phyloP scores from a whole-genome alignment of 2,113 vertebrate genomes.

The Brachionichthys hirsutus region DNA sequence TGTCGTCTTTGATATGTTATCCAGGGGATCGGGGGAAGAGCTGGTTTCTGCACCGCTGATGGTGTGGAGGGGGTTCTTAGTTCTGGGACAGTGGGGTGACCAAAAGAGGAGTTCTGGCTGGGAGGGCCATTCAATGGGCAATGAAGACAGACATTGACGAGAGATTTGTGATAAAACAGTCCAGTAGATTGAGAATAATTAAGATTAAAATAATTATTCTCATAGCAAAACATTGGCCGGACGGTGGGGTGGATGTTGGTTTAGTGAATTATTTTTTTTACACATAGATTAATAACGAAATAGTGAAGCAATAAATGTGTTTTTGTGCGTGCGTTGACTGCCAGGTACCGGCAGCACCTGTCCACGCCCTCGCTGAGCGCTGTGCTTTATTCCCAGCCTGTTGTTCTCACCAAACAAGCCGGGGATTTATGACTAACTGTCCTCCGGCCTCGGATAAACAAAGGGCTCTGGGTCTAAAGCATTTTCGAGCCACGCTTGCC shows the following conservation, averaged over 20 bases:
- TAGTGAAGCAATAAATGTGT: conserved; percentile 26
- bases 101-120: too few relatives aligned
- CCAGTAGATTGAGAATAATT: background rate
- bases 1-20: too few relatives aligned
- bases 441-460: conserved; percentile 63
- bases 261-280: conserved; percentile 39
- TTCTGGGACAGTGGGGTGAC: too few relatives aligned
- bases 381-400: conserved; percentile 32
- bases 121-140: too few relatives aligned
- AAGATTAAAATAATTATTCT: background rate
- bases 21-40: too few relatives aligned
- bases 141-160: too few relatives aligned
- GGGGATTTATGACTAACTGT: conserved; percentile 50
- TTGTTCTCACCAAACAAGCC: conserved; percentile 33
- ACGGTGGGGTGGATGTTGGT: background rate
- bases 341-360: conserved; percentile 5
- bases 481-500: conserved; percentile 54
- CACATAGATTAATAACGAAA: conserved; percentile 28
- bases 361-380: background rate
- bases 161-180: too few relatives aligned
- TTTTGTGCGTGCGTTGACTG: too few relatives aligned
- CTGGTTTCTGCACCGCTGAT: too few relatives aligned
- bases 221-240: background rate
- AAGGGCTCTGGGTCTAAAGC: conserved; percentile 67
- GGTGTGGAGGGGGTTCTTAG: too few relatives aligned